Conservation (phyloP, 2,113 vertebrate species). For the Porphyrio hochstetteri region DNA sequence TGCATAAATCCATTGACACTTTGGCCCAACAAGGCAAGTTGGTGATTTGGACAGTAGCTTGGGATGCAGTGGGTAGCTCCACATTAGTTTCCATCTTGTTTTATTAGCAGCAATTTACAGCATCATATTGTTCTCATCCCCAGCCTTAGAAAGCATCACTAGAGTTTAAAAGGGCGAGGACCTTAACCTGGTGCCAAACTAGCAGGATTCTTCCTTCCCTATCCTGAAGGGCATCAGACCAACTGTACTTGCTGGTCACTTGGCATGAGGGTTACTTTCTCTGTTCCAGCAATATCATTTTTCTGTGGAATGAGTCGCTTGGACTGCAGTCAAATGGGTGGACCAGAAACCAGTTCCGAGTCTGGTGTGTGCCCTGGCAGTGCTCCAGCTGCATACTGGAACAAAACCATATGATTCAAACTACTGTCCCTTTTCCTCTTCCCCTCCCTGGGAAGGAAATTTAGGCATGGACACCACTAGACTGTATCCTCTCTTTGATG, state of each 20-base stretch:
- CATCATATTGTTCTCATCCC: not conserved
- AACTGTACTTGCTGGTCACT: not conserved
- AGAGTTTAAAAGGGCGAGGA: not conserved
- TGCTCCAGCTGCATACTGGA: not conserved
- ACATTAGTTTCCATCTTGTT: not conserved
- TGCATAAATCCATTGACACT: not conserved
- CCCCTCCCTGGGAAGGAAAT: rapidly evolving
- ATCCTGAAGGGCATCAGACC: not conserved
- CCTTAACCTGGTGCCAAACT: not conserved
- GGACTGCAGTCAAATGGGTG: not conserved
- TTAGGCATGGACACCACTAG: not conserved
- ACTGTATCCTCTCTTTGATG: no score
- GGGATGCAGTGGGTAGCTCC: not conserved
- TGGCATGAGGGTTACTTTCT: rapidly evolving
- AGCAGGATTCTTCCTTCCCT: not conserved
- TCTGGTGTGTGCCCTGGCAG: not conserved
- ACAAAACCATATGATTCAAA: not conserved
- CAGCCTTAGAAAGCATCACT: not conserved
- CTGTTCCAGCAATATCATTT: not conserved
- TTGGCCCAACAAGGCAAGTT: not conserved
- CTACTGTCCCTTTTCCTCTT: not conserved
- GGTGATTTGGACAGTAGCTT: not conserved
- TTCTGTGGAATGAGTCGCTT: rapidly evolving
- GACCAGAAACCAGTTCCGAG: not conserved
- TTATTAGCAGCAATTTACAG: not conserved